A percentile compares a stretch with the other conserved stretches of the same genome.
Conservation (phyloP, 2,113 vertebrate genomes). For the Ailurus styani region DNA sequence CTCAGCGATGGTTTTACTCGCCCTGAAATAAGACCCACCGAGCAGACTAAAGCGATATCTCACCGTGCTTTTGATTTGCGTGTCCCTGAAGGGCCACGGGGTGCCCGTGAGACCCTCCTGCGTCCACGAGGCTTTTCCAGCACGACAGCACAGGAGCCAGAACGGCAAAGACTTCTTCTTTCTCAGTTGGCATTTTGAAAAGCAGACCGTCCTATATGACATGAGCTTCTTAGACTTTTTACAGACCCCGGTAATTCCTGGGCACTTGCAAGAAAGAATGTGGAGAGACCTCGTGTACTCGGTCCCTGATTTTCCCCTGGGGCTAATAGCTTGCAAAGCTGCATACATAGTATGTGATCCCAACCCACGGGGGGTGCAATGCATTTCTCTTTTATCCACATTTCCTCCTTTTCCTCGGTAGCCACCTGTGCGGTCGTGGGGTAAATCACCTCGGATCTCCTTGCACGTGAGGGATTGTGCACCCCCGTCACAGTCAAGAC, state of each 20-base stretch:
- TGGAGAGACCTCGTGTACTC: background rate
- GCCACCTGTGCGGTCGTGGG: no score
- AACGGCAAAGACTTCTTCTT: background rate
- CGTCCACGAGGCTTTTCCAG: background rate
- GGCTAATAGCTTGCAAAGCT: background rate
- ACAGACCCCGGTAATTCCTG: rapidly evolving
- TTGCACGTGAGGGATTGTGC: background rate
- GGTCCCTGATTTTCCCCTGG: background rate
- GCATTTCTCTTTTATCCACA: background rate
- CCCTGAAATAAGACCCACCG: no score
- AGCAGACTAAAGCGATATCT: no score
- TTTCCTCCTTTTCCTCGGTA: background rate
- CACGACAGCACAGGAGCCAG: background rate
- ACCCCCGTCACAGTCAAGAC: background rate
- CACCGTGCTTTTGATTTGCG: no score
- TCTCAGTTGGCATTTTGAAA: background rate
- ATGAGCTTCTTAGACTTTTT: background rate
- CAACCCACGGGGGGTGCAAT: no score
- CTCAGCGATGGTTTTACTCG: no score
- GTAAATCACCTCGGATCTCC: background rate
- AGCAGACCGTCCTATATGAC: no score
- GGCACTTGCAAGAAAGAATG: no score
- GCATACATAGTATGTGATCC: background rate
- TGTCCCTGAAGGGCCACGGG: background rate
- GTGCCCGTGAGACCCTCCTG: background rate